These are phyloP conservation scores for Emydocephalus ijimae DNA, from an alignment of 2,113 vertebrate genomes.

Conservation along the genomic window DNA sequence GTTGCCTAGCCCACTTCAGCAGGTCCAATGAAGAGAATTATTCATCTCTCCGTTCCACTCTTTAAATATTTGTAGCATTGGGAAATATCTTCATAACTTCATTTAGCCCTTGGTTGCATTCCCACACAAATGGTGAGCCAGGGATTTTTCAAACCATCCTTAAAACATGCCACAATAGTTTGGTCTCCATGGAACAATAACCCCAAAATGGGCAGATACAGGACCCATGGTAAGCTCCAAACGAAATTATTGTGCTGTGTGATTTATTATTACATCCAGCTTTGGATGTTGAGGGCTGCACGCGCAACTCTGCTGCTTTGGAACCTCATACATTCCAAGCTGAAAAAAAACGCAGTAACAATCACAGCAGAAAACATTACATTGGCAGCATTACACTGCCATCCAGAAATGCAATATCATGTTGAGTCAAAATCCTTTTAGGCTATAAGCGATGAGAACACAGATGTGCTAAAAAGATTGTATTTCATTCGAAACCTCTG, in stretches of 20 bases:
- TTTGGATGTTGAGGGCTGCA: conserved; percentile 46
- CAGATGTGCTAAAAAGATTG: conserved; percentile 8
- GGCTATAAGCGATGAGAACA: conserved; percentile 28
- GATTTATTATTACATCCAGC: not conserved
- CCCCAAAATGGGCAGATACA: not conserved
- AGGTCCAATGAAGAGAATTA: not conserved
- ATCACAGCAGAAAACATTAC: conserved; percentile 22
- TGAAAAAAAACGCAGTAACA: conserved; percentile 15
- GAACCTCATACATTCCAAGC: conserved; percentile 47
- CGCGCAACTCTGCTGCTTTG: conserved; percentile 43
- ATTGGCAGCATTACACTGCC: not conserved
- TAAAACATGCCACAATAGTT: not conserved
- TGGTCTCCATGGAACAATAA: not conserved
- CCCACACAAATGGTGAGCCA: not conserved
- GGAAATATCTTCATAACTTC: not conserved
- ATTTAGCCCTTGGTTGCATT: not conserved
- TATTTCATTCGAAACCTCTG: not conserved
- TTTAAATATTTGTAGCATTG: not conserved
- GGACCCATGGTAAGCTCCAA: not conserved
- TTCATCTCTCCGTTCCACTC: not conserved
- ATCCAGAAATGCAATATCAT: not conserved
- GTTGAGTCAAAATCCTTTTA: conserved; percentile 39
- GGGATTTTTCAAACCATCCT: not conserved
- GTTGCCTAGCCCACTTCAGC: not conserved
- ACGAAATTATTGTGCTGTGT: not conserved